Conservation (phyloP, 2,113 vertebrate species). For the Pongo abelii region DNA sequence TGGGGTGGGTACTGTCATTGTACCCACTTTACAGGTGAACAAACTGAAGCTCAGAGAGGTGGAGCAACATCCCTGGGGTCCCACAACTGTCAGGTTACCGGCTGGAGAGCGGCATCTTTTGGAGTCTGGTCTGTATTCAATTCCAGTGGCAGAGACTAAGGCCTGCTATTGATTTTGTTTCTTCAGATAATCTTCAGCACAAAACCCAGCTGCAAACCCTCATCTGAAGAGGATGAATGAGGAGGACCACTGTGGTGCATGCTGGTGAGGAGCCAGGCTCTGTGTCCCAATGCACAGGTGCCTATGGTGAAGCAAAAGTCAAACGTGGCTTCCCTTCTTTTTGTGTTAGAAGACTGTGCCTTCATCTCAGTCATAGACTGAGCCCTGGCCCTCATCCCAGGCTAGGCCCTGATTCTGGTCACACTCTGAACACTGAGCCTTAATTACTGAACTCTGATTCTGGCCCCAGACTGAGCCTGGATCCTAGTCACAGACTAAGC, state of each 20-base stretch:
- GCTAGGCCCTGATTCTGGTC: neutral
- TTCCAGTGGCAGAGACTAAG: neutral
- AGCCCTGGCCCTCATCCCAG: neutral
- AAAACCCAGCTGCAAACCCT: fast-evolving
- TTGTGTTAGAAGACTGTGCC: neutral
- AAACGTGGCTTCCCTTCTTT: neutral
- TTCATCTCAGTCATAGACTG: neutral
- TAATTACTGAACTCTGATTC: neutral
- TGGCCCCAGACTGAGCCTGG: neutral
- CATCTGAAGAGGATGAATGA: neutral
- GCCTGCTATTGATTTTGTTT: neutral
- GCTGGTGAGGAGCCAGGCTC: neutral
- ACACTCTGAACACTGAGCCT: neutral
- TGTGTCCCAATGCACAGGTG: too few relatives aligned
- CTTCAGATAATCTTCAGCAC: neutral
- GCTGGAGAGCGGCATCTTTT: neutral
- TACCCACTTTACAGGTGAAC: neutral
- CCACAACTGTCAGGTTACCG: neutral
- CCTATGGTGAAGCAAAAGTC: neutral
- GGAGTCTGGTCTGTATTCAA: neutral
- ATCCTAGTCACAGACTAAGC: neutral
- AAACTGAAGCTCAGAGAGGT: neutral
- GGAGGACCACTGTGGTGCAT: neutral
- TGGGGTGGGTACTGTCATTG: too few relatives aligned
- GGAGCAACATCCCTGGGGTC: neutral